Percentiles rank a stretch among this genome's conserved stretches.
Evolutionary conservation across 2,888 invertebrate species (phyloP).

Genomic region (Tetragonula carbonaria): DNA sequence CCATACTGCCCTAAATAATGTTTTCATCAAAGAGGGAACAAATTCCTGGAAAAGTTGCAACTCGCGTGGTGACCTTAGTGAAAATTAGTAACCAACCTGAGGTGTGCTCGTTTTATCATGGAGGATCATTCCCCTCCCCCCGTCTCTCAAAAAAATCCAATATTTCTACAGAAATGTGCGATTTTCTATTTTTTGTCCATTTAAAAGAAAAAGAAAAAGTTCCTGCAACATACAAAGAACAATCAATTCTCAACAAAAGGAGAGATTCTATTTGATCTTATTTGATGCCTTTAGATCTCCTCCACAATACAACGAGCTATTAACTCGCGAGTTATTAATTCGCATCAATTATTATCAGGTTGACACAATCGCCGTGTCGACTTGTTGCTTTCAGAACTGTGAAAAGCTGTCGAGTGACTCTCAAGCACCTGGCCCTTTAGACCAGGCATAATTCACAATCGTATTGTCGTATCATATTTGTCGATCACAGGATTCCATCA

Average conservation of each 20-base stretch:
- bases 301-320: neutral
- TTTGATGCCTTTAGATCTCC: neutral
- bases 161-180: neutral
- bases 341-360: slow-evolving; percentile 21
- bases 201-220: too few relatives aligned
- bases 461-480: neutral
- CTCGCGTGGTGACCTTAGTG: neutral
- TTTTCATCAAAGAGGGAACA: too few relatives aligned
- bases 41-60: neutral
- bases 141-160: neutral
- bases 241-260: neutral
- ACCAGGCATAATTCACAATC: neutral
- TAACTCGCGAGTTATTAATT: slow-evolving; percentile 1
- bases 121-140: neutral
- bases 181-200: too few relatives aligned
- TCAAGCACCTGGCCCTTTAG: neutral
- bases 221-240: too few relatives aligned
- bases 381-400: slow-evolving; percentile 29
- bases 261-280: too few relatives aligned
- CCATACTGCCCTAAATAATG: neutral
- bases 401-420: neutral
- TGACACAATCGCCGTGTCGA: neutral
- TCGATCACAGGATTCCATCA: neutral
- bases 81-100: too few relatives aligned
- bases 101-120: neutral